Base-by-base conservation (phyloP, 2,113 vertebrate genomes). In the Rhinopomastus cyanomelas region DNA sequence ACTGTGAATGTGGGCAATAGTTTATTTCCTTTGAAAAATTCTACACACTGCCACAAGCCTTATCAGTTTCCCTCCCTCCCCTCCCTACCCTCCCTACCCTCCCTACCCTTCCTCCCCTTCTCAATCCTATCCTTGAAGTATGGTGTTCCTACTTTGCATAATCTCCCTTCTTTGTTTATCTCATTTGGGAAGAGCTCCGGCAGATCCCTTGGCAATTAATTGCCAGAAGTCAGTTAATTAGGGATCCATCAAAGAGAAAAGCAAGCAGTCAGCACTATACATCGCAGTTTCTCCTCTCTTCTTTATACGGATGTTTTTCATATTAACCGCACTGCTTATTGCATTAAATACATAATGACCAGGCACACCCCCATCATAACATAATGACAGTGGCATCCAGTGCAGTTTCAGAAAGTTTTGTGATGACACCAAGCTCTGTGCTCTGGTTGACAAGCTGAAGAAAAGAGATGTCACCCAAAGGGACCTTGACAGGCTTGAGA, bases 141-240 rank as follows among this genome's bases (percentile, higher is more conserved):
- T 16, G 16, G 25, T 48, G 16, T 34, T 94, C 14, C 36, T 81
- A 64, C 25, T 87, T 79, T 84, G 6, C 62, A 67, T 82, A 29
- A 30, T 90, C 62, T 82, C 34, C 29, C 23, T 66, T 76, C 23
- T 66, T 76, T 93, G 80, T 37, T 95, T 94, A 51, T 79, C 26
- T 88, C 78, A 88, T 81, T 79, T 30, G 36, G 71, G 62, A 92
- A 82, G 64, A 88, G 36, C 20, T 51, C 56, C 49, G 84, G 51
- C 62, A 67, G 66, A 56, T 68, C 9, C 62, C 34, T 81, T 82
- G 67, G 64, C 78, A 90, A 56, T 95, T 71, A 77, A 44, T 80
- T 94, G 34, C 68, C 30, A 86, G 78, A 90, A 84, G 17, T 62
- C 67, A 77, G 30, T 84, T 94, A 91, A 90, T 95, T 93, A 90